phyloP scores from a whole-genome alignment of 2,797 vertebrate species.

The Euphonia xanthogaster region DNA sequence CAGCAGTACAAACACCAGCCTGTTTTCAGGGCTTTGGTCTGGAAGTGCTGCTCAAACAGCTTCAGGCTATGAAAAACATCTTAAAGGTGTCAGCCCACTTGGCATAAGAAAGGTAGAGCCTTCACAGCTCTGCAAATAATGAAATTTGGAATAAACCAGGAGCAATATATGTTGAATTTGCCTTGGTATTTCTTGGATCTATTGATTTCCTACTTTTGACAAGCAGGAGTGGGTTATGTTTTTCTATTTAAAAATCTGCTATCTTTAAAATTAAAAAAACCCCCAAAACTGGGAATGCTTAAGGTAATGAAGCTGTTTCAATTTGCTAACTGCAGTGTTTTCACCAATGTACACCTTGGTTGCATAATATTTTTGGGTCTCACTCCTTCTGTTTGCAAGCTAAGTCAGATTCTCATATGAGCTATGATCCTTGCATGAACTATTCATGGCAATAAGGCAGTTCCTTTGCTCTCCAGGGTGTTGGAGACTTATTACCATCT shows the following conservation, averaged over 20 bases:
- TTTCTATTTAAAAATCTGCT: not conserved
- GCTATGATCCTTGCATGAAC: accelerated
- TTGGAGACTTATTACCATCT: not conserved
- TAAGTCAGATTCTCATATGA: too few relatives aligned
- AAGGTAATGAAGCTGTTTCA: not conserved
- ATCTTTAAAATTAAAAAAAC: not conserved
- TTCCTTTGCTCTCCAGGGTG: not conserved
- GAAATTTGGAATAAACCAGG: not conserved
- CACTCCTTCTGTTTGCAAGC: not conserved
- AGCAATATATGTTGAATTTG: not conserved
- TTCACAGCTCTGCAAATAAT: not conserved
- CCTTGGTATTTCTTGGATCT: not conserved
- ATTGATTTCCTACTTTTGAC: not conserved
- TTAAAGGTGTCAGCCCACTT: not conserved
- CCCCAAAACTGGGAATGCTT: accelerated
- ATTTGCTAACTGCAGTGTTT: not conserved
- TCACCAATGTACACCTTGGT: not conserved
- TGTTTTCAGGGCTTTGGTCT: not conserved
- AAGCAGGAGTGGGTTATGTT: not conserved
- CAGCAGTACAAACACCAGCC: not conserved
- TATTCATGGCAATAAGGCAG: not conserved
- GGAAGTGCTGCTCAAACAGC: not conserved
- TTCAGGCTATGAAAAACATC: not conserved
- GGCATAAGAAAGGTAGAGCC: not conserved
- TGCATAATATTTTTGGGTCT: accelerated